Evolutionary conservation across 1,140 invertebrate genomes (phyloP), one percentile per base, ranked within the genome.

Genomic region (Drosophila nannoptera): DNA sequence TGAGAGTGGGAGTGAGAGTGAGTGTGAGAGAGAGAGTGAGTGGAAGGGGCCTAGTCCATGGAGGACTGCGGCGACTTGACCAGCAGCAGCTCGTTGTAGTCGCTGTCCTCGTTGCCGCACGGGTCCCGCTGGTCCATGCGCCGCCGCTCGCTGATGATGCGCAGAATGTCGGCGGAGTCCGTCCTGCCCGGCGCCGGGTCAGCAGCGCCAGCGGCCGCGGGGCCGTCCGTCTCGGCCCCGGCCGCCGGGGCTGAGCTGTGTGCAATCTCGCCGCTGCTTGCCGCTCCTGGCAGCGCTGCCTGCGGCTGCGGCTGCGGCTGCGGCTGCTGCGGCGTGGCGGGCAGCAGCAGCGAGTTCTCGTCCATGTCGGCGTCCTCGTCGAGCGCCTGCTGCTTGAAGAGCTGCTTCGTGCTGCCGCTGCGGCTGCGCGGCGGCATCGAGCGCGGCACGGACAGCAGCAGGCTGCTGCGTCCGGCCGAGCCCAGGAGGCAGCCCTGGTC

Each of bases 381-480:
- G 9, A 90, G 73, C 1, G 89, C 89, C 66, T 89, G 86, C 60
- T 90, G 89, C 60, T 90, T 90, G 67, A 90, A 90, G 7, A 90
- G 77, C 64, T 89, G 89, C 62, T 89, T 89, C 33, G 87, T 89
- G 69, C 89, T 90, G 61, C 89, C 89, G 59, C 88, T 89, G 53
- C 89, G 87, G 54, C 87, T 89, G 29, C 88, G 72, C 46, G 88
- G 87, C 49, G 89, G 87, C 87, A 89, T 89, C 45, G 75, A 74
- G 22, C 88, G 77, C 35, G 89, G 88, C 59, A 90, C 87, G 2
- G 87, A 87, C 1, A 89, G 61, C 14, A 89, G 64, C 4, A 88
- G 67, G 43, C 77, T 88, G 70, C 70, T 87, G 12, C 82, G 55
- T 38, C 53, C 50, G 9, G n/a, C 16, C 52, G 60, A 29, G 40